A percentile compares a stretch with the other conserved stretches of the same genome.
phyloP scores from a whole-genome alignment of 2,888 invertebrate genomes.

The Ornithoptera alexandrae region DNA sequence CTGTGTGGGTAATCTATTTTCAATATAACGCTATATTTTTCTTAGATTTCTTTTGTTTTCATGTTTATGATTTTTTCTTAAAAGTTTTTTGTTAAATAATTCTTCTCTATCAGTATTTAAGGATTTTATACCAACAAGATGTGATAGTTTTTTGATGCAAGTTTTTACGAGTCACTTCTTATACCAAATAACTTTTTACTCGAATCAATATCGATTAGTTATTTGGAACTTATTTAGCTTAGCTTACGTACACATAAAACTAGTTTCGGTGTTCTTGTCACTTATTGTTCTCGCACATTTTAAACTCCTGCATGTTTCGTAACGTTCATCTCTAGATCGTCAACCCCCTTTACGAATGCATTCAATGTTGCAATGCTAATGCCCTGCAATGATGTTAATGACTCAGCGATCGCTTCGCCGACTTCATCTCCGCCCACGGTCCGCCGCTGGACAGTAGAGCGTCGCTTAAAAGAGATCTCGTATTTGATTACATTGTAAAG shows the following conservation, averaged over 20 bases:
- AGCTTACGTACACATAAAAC: no score
- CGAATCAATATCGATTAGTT: no score
- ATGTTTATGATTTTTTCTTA: background rate
- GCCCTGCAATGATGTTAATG: slow-evolving; percentile 9
- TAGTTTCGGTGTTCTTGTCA: no score
- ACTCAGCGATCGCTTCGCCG: slow-evolving; percentile 3
- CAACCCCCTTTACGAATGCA: slow-evolving; percentile 3
- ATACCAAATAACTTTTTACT: no score
- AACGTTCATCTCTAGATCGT: background rate
- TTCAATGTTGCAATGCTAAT: slow-evolving; percentile 11
- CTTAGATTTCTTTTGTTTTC: background rate
- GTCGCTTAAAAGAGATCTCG: slow-evolving; percentile 12
- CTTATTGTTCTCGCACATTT: background rate
- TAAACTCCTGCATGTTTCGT: background rate
- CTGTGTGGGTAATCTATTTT: slow-evolving; percentile 8
- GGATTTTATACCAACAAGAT: no score
- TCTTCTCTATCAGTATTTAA: no score
- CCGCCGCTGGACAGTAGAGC: slow-evolving; percentile 1
- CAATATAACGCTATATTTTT: background rate
- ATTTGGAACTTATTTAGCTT: no score
- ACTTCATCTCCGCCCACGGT: slow-evolving; percentile 5
- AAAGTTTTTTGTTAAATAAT: no score
- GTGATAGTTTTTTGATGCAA: no score
- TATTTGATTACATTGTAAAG: slow-evolving; percentile 25
- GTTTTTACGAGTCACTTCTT: no score